phyloP scores from a whole-genome alignment of 2,888 invertebrate species.

The Eupithecia centaureata region DNA sequence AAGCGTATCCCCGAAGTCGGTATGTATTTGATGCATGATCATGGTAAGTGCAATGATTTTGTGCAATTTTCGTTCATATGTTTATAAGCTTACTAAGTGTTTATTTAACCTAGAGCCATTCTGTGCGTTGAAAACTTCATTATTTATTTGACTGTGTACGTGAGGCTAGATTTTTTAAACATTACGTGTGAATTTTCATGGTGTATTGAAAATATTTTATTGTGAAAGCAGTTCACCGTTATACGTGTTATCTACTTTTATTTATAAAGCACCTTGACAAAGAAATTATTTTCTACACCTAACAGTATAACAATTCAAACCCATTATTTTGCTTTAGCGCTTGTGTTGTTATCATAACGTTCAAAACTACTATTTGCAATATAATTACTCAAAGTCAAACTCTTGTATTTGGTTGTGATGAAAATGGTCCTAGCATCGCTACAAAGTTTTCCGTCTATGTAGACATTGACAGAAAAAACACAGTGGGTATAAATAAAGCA shows the following conservation, averaged over 20 bases:
- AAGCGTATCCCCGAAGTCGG: conserved; percentile 65
- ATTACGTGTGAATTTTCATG: conserved; percentile 12
- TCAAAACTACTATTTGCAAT: conserved; percentile 66
- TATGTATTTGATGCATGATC: conserved; percentile 68
- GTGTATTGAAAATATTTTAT: conserved; percentile 28
- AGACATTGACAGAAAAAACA: conserved; percentile 69
- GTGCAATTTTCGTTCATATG: conserved; percentile 59
- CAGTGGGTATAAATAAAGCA: conserved; percentile 67
- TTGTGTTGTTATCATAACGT: conserved; percentile 55
- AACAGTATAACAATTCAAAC: conserved; percentile 52
- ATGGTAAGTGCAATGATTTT: conserved; percentile 69
- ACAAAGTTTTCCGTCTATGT: conserved; percentile 61
- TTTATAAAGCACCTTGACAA: conserved; percentile 56
- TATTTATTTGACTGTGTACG: conserved; percentile 28
- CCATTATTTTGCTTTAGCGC: conserved; percentile 56
- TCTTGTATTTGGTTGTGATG: conserved; percentile 77
- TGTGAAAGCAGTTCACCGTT: conserved; percentile 32
- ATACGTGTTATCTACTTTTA: conserved; percentile 39
- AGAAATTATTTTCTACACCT: conserved; percentile 55
- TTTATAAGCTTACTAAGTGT: conserved; percentile 66
- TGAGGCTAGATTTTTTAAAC: conserved; percentile 26
- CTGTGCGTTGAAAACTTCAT: conserved; percentile 63
- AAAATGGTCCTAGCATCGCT: conserved; percentile 73
- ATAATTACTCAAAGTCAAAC: conserved; percentile 82
- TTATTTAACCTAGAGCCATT: conserved; percentile 69